Evolutionary conservation across 2,113 vertebrate genomes (phyloP).

Genomic region (Pterocles orientalis): DNA sequence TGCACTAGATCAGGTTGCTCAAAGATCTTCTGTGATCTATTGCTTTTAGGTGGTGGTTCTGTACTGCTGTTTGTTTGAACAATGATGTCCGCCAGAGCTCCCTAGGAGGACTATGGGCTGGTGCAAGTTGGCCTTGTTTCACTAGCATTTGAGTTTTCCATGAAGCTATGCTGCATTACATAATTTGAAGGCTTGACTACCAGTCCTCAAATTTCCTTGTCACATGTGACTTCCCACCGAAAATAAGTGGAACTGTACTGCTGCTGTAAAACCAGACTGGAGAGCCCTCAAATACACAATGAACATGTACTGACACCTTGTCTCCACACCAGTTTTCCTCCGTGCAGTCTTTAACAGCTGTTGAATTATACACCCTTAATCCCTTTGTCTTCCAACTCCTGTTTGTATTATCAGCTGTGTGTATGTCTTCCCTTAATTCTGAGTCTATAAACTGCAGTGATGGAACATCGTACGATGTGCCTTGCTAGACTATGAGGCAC

Average conservation of each 20-base stretch:
- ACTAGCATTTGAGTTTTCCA: not conserved
- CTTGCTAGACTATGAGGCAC: not conserved
- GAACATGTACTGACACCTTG: not conserved
- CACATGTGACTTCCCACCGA: not conserved
- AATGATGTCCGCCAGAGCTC: not conserved
- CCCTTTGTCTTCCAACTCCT: not conserved
- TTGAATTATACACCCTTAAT: not conserved
- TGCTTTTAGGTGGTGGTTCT: not conserved
- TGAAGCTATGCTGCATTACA: not conserved
- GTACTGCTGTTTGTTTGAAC: not conserved
- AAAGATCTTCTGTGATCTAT: not conserved
- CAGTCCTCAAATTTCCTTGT: not conserved
- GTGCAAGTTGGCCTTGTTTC: not conserved
- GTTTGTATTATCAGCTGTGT: not conserved
- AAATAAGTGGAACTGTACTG: not conserved
- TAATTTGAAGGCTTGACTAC: not conserved
- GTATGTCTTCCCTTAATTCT: not conserved
- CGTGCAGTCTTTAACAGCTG: not conserved
- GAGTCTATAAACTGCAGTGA: not conserved
- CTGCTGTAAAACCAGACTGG: not conserved
- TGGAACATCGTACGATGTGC: not conserved
- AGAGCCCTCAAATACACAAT: not conserved
- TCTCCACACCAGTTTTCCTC: not conserved
- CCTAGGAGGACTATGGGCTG: not conserved
- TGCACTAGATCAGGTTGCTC: no score